phyloP scores from a whole-genome alignment of 2,797 vertebrate species.

The Melanotaenia pygmaea region DNA sequence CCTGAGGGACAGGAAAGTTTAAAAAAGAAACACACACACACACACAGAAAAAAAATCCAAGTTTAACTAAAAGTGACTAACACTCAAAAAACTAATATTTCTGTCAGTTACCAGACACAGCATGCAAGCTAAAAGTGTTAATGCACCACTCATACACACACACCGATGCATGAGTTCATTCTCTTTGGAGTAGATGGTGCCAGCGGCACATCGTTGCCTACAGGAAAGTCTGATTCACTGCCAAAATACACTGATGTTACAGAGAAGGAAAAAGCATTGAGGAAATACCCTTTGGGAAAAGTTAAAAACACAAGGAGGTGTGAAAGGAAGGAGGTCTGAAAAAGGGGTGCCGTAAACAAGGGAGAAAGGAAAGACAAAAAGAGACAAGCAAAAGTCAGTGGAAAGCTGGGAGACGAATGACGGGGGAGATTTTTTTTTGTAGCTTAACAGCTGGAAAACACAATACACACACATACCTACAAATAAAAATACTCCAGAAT shows the following conservation, averaged over 20 bases:
- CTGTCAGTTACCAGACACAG: conserved; percentile 20
- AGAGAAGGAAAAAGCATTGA: conserved; percentile 49
- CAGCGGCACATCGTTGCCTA: conserved; percentile 67
- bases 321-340: conserved; percentile 37
- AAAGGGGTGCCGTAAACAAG: conserved; percentile 26
- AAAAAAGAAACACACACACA: not conserved
- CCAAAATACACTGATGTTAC: conserved; percentile 71
- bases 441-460: conserved; percentile 46
- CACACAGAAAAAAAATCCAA: conserved; percentile 1
- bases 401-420: conserved; percentile 41
- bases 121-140: conserved; percentile 25
- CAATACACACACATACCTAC: conserved; percentile 14
- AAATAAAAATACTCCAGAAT: conserved; percentile 9
- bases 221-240: conserved; percentile 70
- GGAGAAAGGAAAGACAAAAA: conserved; percentile 23
- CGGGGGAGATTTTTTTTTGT: conserved; percentile 29
- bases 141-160: conserved; percentile 22
- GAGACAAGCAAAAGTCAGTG: conserved; percentile 33
- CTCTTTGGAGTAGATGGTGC: conserved; percentile 62
- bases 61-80: conserved; percentile 25
- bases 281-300: conserved; percentile 62
- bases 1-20: too few species aligned
- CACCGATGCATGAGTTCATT: conserved; percentile 28
- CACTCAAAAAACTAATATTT: not conserved
- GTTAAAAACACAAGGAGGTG: conserved; percentile 40